A percentile compares a stretch with the other conserved stretches of the same genome.
Conservation (phyloP, 2,113 vertebrate genomes). For the Myrmecobius fasciatus region DNA sequence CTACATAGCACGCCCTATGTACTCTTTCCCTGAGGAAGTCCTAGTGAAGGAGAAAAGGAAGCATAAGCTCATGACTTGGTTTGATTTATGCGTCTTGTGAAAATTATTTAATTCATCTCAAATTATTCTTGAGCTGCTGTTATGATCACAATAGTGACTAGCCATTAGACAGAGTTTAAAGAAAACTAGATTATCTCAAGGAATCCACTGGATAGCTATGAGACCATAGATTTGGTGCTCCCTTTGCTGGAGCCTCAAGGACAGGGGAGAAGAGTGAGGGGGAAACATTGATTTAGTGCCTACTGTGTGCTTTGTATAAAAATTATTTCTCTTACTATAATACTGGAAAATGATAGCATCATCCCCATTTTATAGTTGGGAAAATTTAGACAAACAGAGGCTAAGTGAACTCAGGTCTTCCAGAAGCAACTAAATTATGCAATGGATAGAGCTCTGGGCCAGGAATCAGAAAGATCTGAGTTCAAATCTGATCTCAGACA, state of each 20-base stretch:
- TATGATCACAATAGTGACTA: not conserved
- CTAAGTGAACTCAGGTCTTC: not conserved
- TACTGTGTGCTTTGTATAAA: not conserved
- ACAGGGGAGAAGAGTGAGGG: not conserved
- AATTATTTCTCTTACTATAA: not conserved
- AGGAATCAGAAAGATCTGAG: not conserved
- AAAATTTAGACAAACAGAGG: not conserved
- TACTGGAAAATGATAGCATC: not conserved
- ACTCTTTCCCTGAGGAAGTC: not conserved
- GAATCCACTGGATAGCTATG: not conserved
- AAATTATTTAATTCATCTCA: not conserved
- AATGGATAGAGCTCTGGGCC: not conserved
- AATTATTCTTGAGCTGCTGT: not conserved
- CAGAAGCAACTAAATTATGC: not conserved
- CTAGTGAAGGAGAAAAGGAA: not conserved
- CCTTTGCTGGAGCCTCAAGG: not conserved
- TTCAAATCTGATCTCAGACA: not conserved
- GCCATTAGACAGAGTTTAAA: not conserved
- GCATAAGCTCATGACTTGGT: not conserved
- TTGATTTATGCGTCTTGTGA: not conserved
- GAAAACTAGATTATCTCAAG: not conserved
- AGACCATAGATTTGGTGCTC: not conserved
- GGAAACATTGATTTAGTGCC: not conserved
- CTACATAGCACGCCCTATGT: not conserved
- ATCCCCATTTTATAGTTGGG: not conserved